Conservation (phyloP, 2,888 invertebrate genomes). For the Eupithecia abbreviata region DNA sequence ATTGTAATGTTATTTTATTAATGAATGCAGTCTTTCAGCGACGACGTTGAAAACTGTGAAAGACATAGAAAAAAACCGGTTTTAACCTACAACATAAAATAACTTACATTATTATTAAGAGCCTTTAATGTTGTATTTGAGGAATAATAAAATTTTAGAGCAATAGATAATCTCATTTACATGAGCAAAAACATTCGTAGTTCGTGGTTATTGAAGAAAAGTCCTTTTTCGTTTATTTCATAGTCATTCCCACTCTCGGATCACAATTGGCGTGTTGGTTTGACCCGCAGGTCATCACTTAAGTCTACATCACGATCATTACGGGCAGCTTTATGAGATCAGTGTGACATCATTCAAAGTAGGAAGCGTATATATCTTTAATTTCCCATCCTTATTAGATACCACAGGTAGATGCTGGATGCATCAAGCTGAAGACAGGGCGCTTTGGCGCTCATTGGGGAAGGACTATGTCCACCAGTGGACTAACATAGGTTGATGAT, state of each 20-base stretch:
- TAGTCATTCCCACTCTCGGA: background rate
- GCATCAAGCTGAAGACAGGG: no score
- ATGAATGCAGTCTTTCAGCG: no score
- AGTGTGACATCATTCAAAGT: constrained; percentile 31
- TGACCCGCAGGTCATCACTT: constrained; percentile 39
- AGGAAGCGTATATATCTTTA: background rate
- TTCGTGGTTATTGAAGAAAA: background rate
- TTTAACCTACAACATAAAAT: background rate
- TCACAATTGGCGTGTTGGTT: constrained; percentile 7
- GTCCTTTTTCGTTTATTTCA: background rate
- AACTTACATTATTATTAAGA: background rate
- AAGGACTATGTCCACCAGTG: no score
- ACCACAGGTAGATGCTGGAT: no score
- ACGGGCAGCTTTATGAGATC: constrained; percentile 44
- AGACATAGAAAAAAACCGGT: background rate
- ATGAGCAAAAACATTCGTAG: background rate
- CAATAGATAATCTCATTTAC: background rate
- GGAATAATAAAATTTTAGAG: background rate
- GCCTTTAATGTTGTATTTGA: background rate
- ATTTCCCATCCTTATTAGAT: no score
- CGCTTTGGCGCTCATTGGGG: no score
- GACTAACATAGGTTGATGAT: no score
- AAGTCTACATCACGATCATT: constrained; percentile 47
- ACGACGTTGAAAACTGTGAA: background rate
- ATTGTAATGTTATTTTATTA: no score